A percentile compares a stretch with the other conserved stretches of the same genome.
Conservation (phyloP, 2,888 invertebrate genomes). For the Meliscaeva auricollis region DNA sequence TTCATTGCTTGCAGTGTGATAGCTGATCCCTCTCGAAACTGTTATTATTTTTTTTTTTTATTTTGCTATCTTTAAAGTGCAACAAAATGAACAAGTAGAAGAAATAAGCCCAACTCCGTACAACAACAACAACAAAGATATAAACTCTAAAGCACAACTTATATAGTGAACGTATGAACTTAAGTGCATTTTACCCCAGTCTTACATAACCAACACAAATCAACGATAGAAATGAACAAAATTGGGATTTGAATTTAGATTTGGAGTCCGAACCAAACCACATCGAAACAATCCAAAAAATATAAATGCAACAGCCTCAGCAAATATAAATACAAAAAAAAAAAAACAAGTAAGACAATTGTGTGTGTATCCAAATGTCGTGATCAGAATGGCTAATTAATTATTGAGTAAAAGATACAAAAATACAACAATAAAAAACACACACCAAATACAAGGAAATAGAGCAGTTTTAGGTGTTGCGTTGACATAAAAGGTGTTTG, state of each 20-base stretch:
- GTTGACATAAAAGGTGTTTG: constrained; percentile 24
- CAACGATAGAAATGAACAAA: constrained; percentile 54
- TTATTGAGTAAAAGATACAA: constrained; percentile 14
- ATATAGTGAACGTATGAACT: constrained; percentile 61
- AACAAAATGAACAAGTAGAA: constrained; percentile 45
- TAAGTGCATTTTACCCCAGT: constrained; percentile 64
- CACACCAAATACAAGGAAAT: constrained; percentile 52
- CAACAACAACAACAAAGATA: constrained; percentile 3
- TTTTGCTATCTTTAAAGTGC: constrained; percentile 14
- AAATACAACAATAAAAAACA: background rate
- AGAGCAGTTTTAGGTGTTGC: constrained; percentile 44
- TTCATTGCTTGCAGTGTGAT: constrained; percentile 66
- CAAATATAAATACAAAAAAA: too few relatives aligned
- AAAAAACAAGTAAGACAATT: constrained; percentile 43
- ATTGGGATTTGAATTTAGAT: constrained; percentile 53
- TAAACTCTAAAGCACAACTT: constrained; percentile 26
- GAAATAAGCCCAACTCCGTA: constrained; percentile 19
- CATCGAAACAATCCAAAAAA: constrained; percentile 33
- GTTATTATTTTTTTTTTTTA: constrained; percentile 48
- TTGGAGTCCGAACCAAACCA: constrained; percentile 35
- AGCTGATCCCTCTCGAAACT: constrained; percentile 52
- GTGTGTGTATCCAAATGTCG: constrained; percentile 55
- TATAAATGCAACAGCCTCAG: constrained; percentile 17
- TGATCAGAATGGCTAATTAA: constrained; percentile 70
- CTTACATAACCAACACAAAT: constrained; percentile 67